phyloP scores from a whole-genome alignment of 2,888 invertebrate genomes.

The Bombylius major region DNA sequence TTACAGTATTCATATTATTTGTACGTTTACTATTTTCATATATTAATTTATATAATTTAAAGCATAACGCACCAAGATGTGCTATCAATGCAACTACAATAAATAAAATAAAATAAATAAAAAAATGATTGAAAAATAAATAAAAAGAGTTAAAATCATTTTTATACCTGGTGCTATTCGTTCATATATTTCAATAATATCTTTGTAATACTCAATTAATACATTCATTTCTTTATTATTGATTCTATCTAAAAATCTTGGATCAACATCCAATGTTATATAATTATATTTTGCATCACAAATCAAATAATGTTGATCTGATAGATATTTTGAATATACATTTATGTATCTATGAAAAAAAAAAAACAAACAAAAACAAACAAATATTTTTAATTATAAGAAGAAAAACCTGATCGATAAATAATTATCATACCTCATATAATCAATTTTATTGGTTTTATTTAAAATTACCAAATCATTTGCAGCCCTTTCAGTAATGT shows the following conservation, averaged over 20 bases:
- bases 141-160: too few relatives aligned
- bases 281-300: slow-evolving; percentile 60
- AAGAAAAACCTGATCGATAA: too few relatives aligned
- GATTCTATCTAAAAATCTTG: slow-evolving; percentile 40
- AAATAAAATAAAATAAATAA: slow-evolving; percentile 10
- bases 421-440: slow-evolving; percentile 34
- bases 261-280: slow-evolving; percentile 48
- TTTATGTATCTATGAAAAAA: slow-evolving; percentile 41
- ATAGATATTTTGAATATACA: slow-evolving; percentile 49
- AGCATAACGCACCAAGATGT: slow-evolving; percentile 55
- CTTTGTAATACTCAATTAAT: slow-evolving; percentile 52
- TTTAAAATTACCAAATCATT: slow-evolving; percentile 48
- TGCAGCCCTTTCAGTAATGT: slow-evolving; percentile 53
- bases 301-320: slow-evolving; percentile 59
- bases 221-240: slow-evolving; percentile 47
- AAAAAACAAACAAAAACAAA: too few relatives aligned
- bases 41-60: slow-evolving; percentile 63
- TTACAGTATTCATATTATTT: slow-evolving; percentile 17
- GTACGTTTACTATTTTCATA: slow-evolving; percentile 54
- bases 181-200: slow-evolving; percentile 47
- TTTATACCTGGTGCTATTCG: slow-evolving; percentile 48
- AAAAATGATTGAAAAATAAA: too few relatives aligned
- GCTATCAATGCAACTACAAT: slow-evolving; percentile 52
- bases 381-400: too few relatives aligned
- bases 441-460: slow-evolving; percentile 33